Percentiles rank a stretch among this genome's conserved stretches.
phyloP scores from a whole-genome alignment of 2,797 vertebrate species.

The Mus caroli region DNA sequence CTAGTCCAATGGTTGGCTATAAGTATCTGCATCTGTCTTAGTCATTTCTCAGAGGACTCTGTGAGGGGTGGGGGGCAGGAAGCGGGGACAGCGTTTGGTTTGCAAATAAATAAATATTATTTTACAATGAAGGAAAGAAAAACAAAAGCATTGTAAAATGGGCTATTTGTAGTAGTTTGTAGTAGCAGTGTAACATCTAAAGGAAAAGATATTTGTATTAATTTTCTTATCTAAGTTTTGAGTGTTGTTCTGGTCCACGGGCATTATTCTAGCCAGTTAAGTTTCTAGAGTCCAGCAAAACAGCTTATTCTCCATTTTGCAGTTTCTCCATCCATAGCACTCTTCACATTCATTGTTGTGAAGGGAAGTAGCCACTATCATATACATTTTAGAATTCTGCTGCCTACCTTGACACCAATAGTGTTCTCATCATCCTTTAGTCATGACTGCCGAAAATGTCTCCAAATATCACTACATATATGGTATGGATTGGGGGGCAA shows the following conservation, averaged over 20 bases:
- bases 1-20: too few relatives aligned
- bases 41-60: too few relatives aligned
- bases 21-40: too few relatives aligned
- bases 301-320: not conserved
- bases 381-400: constrained; percentile 32
- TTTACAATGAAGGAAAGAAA: too few relatives aligned
- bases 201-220: constrained; percentile 34
- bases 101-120: too few relatives aligned
- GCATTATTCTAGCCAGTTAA: not conserved
- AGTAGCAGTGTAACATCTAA: constrained; percentile 32
- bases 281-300: constrained; percentile 37
- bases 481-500: not conserved
- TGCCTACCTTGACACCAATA: not conserved
- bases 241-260: not conserved
- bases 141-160: not conserved
- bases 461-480: constrained; percentile 17
- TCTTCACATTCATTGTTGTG: constrained; percentile 1
- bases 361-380: not conserved
- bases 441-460: constrained; percentile 43
- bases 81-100: too few relatives aligned
- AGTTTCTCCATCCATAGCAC: not conserved
- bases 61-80: too few relatives aligned
- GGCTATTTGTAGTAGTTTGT: not conserved
- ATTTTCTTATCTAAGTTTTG: constrained; percentile 48
- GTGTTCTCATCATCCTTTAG: not conserved